These are phyloP conservation scores for Paramormyrops hopkinsi DNA, from an alignment of 2,797 vertebrate genomes.

Conservation along the genomic window DNA sequence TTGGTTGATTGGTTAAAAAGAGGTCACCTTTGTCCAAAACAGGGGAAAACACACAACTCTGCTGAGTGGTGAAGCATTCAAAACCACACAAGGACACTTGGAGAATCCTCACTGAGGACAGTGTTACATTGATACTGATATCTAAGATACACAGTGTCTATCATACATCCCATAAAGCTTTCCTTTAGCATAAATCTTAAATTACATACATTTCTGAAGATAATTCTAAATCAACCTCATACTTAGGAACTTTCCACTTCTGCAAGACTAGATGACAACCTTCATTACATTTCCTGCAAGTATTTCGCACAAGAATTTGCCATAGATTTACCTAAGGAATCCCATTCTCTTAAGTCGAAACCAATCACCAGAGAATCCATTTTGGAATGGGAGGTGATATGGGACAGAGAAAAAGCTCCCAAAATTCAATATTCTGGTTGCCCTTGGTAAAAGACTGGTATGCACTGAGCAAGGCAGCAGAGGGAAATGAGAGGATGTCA, in stretches of 20 bases:
- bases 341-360: neutral
- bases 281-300: neutral
- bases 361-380: neutral
- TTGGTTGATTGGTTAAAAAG: slow-evolving; percentile 2
- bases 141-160: neutral
- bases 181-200: neutral
- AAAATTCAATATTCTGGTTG: neutral
- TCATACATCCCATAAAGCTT: neutral
- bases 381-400: neutral
- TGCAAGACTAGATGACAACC: neutral
- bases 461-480: slow-evolving; percentile 6
- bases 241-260: neutral
- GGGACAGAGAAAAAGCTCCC: neutral
- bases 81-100: neutral
- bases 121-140: neutral
- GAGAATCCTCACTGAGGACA: neutral
- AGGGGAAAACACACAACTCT: neutral
- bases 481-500: slow-evolving; percentile 24
- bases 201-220: neutral
- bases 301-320: neutral
- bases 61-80: neutral
- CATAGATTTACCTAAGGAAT: neutral
- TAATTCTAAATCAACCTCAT: neutral
- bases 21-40: neutral
- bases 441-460: neutral